phyloP scores from a whole-genome alignment of 2,888 invertebrate genomes.

The Ceraclea dissimilis region DNA sequence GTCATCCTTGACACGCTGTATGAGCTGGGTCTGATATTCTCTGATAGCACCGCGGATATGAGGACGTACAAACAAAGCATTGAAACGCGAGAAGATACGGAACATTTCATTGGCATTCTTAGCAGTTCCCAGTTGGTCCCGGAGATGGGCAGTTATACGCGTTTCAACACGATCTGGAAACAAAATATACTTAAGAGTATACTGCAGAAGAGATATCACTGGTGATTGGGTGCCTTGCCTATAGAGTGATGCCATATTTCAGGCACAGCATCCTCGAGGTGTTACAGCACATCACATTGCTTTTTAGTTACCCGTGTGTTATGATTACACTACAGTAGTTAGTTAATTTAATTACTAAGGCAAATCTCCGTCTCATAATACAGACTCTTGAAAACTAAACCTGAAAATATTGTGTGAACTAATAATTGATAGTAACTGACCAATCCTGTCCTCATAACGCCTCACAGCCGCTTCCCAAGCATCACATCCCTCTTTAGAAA shows the following conservation, averaged over 20 bases:
- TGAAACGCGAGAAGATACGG: conserved; percentile 95
- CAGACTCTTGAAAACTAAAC: too few species aligned
- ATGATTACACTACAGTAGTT: too few species aligned
- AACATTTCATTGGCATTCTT: conserved; percentile 99
- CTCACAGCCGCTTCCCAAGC: conserved; percentile 97
- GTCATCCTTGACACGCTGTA: conserved; percentile 98
- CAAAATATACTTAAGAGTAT: background rate
- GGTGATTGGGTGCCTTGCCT: too few species aligned
- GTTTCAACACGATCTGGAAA: conserved; percentile 84
- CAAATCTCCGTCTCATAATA: too few species aligned
- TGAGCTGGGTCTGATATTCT: conserved; percentile 98
- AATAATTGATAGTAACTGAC: too few species aligned
- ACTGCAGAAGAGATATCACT: too few species aligned
- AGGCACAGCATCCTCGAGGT: too few species aligned
- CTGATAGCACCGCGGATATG: conserved; percentile 98
- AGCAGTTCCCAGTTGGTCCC: conserved; percentile 96
- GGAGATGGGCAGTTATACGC: conserved; percentile 91
- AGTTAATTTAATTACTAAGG: too few species aligned
- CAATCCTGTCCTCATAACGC: conserved; percentile 96
- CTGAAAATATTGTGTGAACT: too few species aligned
- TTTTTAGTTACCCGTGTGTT: too few species aligned
- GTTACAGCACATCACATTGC: too few species aligned
- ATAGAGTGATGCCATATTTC: too few species aligned
- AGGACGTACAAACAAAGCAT: conserved; percentile 96
- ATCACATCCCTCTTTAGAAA: conserved; percentile 92